Base-by-base conservation (phyloP, 1,140 invertebrate species). In the Lepidurus apus region DNA sequence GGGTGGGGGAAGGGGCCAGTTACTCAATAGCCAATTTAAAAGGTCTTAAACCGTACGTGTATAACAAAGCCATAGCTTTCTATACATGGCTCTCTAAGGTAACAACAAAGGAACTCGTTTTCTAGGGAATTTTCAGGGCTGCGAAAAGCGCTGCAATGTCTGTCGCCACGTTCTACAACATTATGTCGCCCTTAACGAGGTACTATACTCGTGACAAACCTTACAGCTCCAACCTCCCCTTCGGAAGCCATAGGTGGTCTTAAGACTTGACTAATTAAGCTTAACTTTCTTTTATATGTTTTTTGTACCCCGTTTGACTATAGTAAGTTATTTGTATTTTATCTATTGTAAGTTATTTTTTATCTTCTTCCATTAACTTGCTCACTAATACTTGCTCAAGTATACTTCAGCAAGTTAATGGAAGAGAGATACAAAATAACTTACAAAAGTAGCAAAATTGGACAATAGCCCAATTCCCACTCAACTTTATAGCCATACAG, bases 181-280 rank as follows among this genome's bases (percentile, higher is more conserved):
- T 65, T 65, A 65, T 65, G 53, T 65, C 53, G 53, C 53, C 13
- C 53, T 65, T 65, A 65, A 65, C 53, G 53, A 65, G 53, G 53
- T 65, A 65, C 53, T 65, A 65, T 65, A 65, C 53, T 47, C 45
- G 53, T 17, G 53, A 65, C 53, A 65, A 65, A 65, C 53, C 53
- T 21, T 65, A n/a, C 53, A 7, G 53, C 21, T 65, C 21, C 53
- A 34, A 34, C 34, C 21, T 65, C 53, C 53, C 53, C n/a, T 65
- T 65, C 17, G 21, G 1, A 65, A 65, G 21, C 53, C 53, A 65
- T 65, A 65, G 53, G 53, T 65, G 53, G 53, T 65, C 53, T 65
- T 13, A 34, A 21, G 53, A 7, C 21, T 65, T 9, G 53, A 65
- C 53, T 65, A 65, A 65, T 65, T 65, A 65, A 65, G 21, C 53